A percentile compares a stretch with the other conserved stretches of the same genome.
phyloP scores from a whole-genome alignment of 2,888 invertebrate genomes.

The Xestia c-nigrum region DNA sequence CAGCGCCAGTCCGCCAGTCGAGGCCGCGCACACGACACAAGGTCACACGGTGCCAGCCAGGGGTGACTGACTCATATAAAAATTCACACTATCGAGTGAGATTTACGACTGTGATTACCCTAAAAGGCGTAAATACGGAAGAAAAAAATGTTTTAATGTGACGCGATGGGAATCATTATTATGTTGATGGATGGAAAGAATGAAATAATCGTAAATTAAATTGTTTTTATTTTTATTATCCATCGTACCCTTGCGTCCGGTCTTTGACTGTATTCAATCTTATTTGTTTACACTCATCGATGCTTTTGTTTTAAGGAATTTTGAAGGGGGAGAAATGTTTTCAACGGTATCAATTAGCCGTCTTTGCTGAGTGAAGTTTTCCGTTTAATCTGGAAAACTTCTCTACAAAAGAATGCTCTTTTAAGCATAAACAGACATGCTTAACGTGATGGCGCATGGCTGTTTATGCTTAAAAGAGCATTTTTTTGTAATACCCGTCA shows the following conservation, averaged over 20 bases:
- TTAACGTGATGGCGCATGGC: too few relatives aligned
- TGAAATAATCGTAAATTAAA: constrained; percentile 62
- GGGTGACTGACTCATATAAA: constrained; percentile 85
- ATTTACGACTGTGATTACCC: constrained; percentile 81
- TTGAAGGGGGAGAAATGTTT: constrained; percentile 32
- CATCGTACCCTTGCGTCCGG: constrained; percentile 49
- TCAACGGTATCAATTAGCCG: constrained; percentile 27
- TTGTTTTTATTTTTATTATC: constrained; percentile 54
- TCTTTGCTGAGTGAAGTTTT: constrained; percentile 30
- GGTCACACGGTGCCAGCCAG: constrained; percentile 71
- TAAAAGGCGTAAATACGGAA: constrained; percentile 79
- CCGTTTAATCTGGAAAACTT: constrained; percentile 35
- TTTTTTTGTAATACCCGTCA: constrained; percentile 47
- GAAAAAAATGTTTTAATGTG: constrained; percentile 72
- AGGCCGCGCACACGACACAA: constrained; percentile 74
- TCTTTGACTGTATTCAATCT: constrained; percentile 58
- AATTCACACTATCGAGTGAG: constrained; percentile 80
- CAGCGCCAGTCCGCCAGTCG: constrained; percentile 72
- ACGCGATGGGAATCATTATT: constrained; percentile 62
- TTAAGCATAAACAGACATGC: too few relatives aligned
- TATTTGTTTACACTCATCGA: constrained; percentile 47
- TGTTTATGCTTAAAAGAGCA: constrained; percentile 43
- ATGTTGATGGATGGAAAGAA: constrained; percentile 70
- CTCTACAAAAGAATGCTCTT: too few relatives aligned
- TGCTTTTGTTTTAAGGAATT: constrained; percentile 38